Evolutionary conservation across 2,113 vertebrate genomes (phyloP), one percentile per base, ranked within the genome.

Genomic region (Cyanocitta stelleri): DNA sequence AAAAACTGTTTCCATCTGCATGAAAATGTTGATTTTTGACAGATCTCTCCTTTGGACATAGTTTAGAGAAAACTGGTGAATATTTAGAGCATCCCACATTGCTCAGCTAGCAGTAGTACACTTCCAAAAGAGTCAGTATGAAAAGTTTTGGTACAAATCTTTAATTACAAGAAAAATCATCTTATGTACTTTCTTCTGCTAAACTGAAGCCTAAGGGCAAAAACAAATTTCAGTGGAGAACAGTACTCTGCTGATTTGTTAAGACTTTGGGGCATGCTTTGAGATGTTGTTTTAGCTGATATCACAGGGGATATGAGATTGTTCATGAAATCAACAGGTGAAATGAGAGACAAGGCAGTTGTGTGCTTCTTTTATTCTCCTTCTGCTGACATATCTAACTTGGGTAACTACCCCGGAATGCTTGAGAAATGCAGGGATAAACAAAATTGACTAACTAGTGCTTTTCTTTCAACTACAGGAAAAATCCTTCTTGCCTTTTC

Each of bases 1-100:
- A 46, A 80, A 79, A 96, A 80, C 79, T 59, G 26, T 83, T 95
- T 94, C 95, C 89, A 94, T 93, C 67, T 94, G 95, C 67, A 79
- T 29, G 19, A 64, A 90, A 96, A 95, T 51, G 33, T 58, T 91
- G 67, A 62, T 73, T 95, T 96, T 94, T 93, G 89, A 88, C 55
- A 83, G 41, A 87, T 51, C 73, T 80, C 13, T 96, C 10, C 24
- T 74, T 73, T 85, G 82, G 43, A 91, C 10, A 30, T 5, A 0
- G 1, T 94, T 62, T 91, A 87, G 87, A 92, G 80, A 86, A 79
- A 51, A 46, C 14, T 29, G 7, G 37, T 72, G 61, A 77, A 32
- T 89, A 82, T 64, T 41, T 56, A 55, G 35, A 83, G 11, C 16
- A 62, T 46, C 21, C 58, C 62, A 7, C 10, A 14, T 72, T 90